phyloP scores from a whole-genome alignment of 2,113 vertebrate species.

The Anhinga rufa region DNA sequence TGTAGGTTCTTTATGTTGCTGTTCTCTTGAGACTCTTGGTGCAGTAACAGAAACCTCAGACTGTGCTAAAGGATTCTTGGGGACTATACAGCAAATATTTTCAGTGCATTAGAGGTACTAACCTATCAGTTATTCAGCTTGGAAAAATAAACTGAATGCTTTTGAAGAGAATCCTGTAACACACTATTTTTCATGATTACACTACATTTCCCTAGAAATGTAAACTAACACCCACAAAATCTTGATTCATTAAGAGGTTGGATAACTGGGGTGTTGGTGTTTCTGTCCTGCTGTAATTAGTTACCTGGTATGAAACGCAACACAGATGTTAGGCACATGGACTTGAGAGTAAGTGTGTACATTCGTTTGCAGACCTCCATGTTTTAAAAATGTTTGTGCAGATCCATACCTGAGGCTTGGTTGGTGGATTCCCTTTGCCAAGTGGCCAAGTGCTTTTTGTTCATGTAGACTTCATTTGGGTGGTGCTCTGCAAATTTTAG shows the following conservation, averaged over 20 bases:
- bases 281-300: not conserved
- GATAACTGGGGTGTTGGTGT: not conserved
- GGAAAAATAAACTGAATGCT: not conserved
- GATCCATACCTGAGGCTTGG: not conserved
- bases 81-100: not conserved
- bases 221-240: not conserved
- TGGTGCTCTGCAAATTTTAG: not conserved
- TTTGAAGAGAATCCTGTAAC: not conserved
- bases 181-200: accelerated
- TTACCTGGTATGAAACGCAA: not conserved
- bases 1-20: not conserved
- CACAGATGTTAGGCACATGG: not conserved
- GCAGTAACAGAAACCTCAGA: not conserved
- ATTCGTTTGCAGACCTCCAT: not conserved
- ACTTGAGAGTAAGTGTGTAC: not conserved
- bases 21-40: not conserved
- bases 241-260: not conserved
- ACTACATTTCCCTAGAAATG: not conserved
- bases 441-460: not conserved
- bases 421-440: not conserved
- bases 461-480: not conserved
- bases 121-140: not conserved
- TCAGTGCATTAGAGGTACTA: not conserved
- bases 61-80: not conserved
- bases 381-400: not conserved